phyloP scores from a whole-genome alignment of 2,797 vertebrate genomes.

The Muscicapa comitata region DNA sequence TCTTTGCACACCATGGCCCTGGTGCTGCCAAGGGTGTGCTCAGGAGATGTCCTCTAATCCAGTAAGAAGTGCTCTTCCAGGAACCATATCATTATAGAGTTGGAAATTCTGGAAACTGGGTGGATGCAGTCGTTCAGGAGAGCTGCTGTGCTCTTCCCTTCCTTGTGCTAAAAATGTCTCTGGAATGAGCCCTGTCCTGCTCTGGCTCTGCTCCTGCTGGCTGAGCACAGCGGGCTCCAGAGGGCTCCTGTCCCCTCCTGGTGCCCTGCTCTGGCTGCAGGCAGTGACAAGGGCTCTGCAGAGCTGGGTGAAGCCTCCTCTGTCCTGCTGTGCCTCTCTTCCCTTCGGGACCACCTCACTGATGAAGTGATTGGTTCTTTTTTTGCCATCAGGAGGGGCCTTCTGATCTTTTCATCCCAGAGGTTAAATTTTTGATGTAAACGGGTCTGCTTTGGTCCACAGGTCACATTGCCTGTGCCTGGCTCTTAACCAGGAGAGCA shows the following conservation, averaged over 20 bases:
- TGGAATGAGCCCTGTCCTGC: background rate
- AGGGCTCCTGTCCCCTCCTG: background rate
- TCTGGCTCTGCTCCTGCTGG: background rate
- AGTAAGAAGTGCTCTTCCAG: constrained; percentile 22
- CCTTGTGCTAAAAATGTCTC: background rate
- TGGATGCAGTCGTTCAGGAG: background rate
- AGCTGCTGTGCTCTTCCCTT: background rate
- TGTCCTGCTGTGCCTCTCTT: background rate
- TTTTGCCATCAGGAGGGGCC: background rate
- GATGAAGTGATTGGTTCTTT: background rate
- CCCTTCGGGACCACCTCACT: background rate
- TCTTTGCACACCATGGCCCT: background rate
- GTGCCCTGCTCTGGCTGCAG: background rate
- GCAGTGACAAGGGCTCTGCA: background rate
- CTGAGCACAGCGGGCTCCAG: rapidly evolving
- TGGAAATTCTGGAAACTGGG: background rate
- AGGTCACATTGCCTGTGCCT: background rate
- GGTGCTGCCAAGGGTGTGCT: background rate
- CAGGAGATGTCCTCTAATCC: background rate
- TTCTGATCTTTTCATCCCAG: background rate
- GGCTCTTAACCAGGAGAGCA: background rate
- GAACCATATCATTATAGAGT: background rate
- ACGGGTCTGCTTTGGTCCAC: rapidly evolving
- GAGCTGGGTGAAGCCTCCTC: background rate
- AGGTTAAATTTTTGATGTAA: background rate